Conservation (phyloP, 2,888 invertebrate species). For the Oxytorus armatus region DNA sequence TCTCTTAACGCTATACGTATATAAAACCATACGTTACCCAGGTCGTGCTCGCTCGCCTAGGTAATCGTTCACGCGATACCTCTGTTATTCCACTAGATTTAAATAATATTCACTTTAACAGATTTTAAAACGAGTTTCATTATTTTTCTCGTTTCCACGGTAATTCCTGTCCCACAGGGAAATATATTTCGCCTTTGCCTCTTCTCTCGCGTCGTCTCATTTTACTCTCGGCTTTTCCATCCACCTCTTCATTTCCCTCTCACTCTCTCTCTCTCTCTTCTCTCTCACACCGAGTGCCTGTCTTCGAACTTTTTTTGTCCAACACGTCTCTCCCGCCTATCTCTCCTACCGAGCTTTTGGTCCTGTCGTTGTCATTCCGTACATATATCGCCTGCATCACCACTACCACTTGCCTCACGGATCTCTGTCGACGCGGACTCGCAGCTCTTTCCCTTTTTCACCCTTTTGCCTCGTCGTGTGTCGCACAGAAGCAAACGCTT, state of each 20-base stretch:
- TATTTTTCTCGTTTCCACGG: slow-evolving; percentile 74
- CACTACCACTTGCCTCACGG: slow-evolving; percentile 13
- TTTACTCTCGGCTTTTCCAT: slow-evolving; percentile 27
- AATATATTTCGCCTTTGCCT: slow-evolving; percentile 70
- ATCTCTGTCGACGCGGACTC: slow-evolving; percentile 23
- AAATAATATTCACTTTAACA: slow-evolving; percentile 79
- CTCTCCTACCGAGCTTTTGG: slow-evolving; percentile 15
- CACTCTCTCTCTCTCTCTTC: slow-evolving; percentile 21
- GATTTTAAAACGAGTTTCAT: slow-evolving; percentile 76
- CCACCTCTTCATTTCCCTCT: background rate
- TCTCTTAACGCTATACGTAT: no score
- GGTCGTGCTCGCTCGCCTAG: slow-evolving; percentile 44
- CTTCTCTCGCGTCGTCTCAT: background rate
- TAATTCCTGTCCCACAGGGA: slow-evolving; percentile 73
- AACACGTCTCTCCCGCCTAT: slow-evolving; percentile 5
- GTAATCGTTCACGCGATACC: slow-evolving; percentile 77
- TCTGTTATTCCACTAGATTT: slow-evolving; percentile 75
- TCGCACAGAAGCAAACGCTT: slow-evolving; percentile 64
- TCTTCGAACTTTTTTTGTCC: slow-evolving; percentile 7
- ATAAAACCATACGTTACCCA: slow-evolving; percentile 27
- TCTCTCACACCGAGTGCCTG: no score
- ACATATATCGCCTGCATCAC: slow-evolving; percentile 33
- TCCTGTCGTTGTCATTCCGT: slow-evolving; percentile 15
- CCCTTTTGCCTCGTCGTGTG: slow-evolving; percentile 25
- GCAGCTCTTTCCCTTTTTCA: slow-evolving; percentile 13